Evolutionary conservation across 2,797 vertebrate species (phyloP).

Genomic region (Moxostoma hubbsi): DNA sequence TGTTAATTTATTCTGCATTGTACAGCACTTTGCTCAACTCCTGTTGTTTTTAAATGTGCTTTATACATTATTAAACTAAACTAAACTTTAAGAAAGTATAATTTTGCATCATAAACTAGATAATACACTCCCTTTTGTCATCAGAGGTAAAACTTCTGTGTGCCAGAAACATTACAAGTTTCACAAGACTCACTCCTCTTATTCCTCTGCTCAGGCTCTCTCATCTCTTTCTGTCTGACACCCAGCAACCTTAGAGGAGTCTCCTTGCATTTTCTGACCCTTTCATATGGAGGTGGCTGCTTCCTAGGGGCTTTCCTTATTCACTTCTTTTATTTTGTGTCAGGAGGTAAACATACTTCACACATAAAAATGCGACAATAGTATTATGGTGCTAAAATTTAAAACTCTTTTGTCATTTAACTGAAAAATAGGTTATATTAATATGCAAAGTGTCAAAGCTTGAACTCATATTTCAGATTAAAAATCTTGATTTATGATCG

Average conservation of each 20-base stretch:
- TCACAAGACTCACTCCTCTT: conserved; percentile 24
- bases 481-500: conserved; percentile 11
- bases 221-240: conserved; percentile 83
- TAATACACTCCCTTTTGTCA: too few species aligned
- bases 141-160: too few species aligned
- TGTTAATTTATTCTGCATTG: too few species aligned
- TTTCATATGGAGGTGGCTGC: conserved; percentile 87
- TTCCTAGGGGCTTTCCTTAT: conserved; percentile 86
- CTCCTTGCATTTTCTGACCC: conserved; percentile 79
- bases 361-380: not conserved
- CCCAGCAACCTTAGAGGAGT: conserved; percentile 83
- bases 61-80: too few species aligned
- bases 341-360: conserved; percentile 68
- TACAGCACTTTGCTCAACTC: too few species aligned
- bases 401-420: not conserved
- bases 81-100: too few species aligned
- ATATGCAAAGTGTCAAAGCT: not conserved
- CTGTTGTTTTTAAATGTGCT: too few species aligned
- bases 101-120: too few species aligned
- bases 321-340: conserved; percentile 78
- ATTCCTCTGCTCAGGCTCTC: conserved; percentile 72
- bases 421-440: not conserved
- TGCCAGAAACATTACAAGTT: too few species aligned
- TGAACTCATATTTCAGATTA: not conserved
- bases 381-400: not conserved